These are phyloP conservation scores for Dromas ardeola DNA, from an alignment of 2,113 vertebrate species.

Conservation along the genomic window DNA sequence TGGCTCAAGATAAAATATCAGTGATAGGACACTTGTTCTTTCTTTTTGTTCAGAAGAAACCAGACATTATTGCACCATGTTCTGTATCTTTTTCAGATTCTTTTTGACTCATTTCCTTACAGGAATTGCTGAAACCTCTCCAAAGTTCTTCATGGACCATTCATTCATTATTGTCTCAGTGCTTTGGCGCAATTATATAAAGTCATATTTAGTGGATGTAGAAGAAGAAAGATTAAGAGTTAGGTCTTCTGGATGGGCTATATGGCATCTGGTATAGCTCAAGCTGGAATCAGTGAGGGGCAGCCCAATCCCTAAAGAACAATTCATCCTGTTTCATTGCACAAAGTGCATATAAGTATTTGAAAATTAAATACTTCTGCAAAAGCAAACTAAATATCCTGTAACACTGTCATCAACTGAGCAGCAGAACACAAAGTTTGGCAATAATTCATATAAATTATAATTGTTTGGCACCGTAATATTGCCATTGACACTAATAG, in stretches of 20 bases:
- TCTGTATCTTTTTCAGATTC: neutral
- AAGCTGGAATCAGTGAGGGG: neutral
- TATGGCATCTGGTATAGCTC: conserved; percentile 19
- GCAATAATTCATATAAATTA: neutral
- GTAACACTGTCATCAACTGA: neutral
- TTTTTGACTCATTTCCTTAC: conserved; percentile 29
- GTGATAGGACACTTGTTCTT: neutral
- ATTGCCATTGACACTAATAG: neutral
- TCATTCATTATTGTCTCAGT: conserved; percentile 13
- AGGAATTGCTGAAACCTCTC: conserved; percentile 33
- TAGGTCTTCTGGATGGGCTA: neutral
- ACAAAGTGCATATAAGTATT: neutral
- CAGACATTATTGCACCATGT: neutral
- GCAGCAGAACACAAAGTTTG: neutral
- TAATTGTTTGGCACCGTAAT: neutral
- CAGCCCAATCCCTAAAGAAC: neutral
- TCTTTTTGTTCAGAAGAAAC: neutral
- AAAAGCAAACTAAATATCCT: neutral
- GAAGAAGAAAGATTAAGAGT: neutral
- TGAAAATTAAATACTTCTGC: neutral
- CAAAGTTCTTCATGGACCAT: neutral
- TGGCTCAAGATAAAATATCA: neutral
- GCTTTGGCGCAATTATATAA: neutral
- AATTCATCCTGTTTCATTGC: neutral
- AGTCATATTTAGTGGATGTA: neutral